These are phyloP conservation scores for Musca domestica DNA, from an alignment of 1,140 invertebrate species.

Conservation along the genomic window DNA sequence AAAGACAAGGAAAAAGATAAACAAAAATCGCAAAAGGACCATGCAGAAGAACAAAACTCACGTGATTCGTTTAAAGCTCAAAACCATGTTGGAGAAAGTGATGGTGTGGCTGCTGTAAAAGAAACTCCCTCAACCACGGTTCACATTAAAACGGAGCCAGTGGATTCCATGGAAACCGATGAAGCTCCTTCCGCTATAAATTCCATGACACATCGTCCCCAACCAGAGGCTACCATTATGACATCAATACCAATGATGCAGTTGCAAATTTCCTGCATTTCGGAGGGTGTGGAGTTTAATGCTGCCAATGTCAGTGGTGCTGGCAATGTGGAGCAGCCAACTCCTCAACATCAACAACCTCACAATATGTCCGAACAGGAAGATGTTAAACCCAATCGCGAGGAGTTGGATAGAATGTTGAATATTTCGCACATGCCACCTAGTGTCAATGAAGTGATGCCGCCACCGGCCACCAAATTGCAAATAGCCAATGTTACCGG, in stretches of 20 bases:
- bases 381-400: conserved; percentile 45
- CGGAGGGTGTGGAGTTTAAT: conserved; percentile 26
- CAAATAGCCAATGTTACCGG: conserved; percentile 42
- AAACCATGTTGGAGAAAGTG: neutral
- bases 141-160: conserved; percentile 39
- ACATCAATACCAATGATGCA: conserved; percentile 46
- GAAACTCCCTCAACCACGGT: no score
- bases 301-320: neutral
- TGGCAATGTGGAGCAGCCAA: neutral
- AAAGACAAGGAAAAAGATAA: conserved; percentile 31
- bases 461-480: neutral
- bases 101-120: neutral
- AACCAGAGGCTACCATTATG: conserved; percentile 35
- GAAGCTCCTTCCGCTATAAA: neutral
- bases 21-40: neutral
- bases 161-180: conserved; percentile 26
- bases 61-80: neutral
- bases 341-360: no score
- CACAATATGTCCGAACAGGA: neutral
- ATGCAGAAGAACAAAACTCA: conserved; percentile 3
- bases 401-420: conserved; percentile 44
- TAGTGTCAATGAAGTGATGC: neutral
- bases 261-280: conserved; percentile 30
- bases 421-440: neutral
- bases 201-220: neutral